Evolutionary conservation across 2,113 vertebrate genomes (phyloP).

Genomic region (Poecile atricapillus): DNA sequence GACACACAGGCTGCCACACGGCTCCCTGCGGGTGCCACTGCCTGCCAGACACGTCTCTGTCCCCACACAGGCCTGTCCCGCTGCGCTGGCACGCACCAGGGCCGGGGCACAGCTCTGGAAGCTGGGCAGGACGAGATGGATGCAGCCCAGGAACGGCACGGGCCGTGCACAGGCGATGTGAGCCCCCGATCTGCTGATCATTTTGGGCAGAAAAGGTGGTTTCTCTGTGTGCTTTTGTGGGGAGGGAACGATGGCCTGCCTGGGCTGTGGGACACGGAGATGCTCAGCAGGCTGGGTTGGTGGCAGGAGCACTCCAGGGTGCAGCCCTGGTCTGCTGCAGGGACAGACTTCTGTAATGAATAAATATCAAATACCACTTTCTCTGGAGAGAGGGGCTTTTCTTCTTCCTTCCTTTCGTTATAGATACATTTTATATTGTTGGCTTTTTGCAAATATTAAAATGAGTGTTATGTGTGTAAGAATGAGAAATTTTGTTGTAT

Average conservation of each 20-base stretch:
- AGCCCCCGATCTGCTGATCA: neutral
- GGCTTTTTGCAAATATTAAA: no score
- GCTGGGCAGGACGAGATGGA: rapidly evolving
- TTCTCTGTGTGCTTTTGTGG: neutral
- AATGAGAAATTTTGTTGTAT: no score
- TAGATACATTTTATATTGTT: no score
- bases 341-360: neutral
- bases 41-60: rapidly evolving
- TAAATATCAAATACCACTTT: neutral
- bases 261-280: neutral
- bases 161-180: rapidly evolving
- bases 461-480: no score
- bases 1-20: rapidly evolving
- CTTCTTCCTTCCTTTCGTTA: neutral
- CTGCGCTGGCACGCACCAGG: neutral
- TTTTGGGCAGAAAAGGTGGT: neutral
- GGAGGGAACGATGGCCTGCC: neutral
- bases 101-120: neutral
- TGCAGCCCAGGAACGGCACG: rapidly evolving
- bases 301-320: neutral
- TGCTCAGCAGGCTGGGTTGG: neutral
- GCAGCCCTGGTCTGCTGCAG: neutral
- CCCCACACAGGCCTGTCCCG: neutral
- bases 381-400: neutral
- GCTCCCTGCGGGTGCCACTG: rapidly evolving